Conservation (phyloP, 2,888 invertebrate genomes). For the Sylvicola cinctus region DNA sequence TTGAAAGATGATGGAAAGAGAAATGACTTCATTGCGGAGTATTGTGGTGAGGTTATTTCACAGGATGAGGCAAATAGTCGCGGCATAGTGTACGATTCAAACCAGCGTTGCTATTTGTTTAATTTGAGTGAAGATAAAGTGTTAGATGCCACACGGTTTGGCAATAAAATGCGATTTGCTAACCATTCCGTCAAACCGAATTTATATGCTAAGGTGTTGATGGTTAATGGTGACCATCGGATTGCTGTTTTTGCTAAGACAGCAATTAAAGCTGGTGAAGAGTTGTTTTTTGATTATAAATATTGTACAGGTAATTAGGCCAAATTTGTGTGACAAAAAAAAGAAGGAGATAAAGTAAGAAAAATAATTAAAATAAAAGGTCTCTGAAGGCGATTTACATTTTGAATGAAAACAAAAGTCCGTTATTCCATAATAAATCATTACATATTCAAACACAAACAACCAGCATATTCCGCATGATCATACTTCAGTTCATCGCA, state of each 20-base stretch:
- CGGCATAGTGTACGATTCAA: slow-evolving; percentile 1
- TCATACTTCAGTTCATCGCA: no score
- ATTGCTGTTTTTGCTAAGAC: slow-evolving; percentile 1
- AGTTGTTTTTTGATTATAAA: neutral
- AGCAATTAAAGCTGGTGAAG: slow-evolving; percentile 2
- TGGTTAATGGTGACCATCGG: slow-evolving; percentile 3
- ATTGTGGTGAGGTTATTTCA: slow-evolving; percentile 4
- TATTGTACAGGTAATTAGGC: slow-evolving; percentile 96
- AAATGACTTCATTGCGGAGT: slow-evolving; percentile 2
- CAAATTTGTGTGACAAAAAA: slow-evolving; percentile 94
- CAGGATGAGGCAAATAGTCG: slow-evolving; percentile 1
- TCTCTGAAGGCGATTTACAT: no score
- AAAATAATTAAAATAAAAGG: neutral
- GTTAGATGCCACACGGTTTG: slow-evolving; percentile 1
- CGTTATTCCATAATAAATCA: no score
- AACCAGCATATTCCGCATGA: no score
- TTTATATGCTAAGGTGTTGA: slow-evolving; percentile 1
- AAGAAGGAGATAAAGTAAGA: slow-evolving; percentile 75
- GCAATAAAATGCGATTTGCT: slow-evolving; percentile 3
- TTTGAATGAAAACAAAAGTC: no score
- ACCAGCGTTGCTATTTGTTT: slow-evolving; percentile 2
- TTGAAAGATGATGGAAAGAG: neutral
- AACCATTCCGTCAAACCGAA: slow-evolving; percentile 3
- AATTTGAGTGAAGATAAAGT: slow-evolving; percentile 1
- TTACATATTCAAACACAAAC: no score